Conservation (phyloP, 2,113 vertebrate genomes). For the Pseudorasbora parva region DNA sequence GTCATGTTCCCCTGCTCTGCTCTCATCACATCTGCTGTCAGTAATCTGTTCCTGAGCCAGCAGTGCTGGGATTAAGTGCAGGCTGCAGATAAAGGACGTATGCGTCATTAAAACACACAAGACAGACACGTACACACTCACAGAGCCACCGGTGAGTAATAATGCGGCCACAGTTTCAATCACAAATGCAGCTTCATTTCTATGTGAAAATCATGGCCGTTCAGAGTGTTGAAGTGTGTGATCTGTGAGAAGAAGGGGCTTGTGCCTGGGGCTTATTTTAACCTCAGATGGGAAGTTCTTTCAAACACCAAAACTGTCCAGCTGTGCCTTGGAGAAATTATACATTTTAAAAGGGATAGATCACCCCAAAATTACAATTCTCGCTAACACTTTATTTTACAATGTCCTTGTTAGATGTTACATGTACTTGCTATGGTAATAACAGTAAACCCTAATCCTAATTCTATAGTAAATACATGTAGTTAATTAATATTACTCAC, state of each 20-base stretch:
- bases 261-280: conserved; percentile 39
- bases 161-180: conserved; percentile 4
- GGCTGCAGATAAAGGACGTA: conserved; percentile 75
- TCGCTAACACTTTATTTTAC: no score
- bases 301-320: neutral
- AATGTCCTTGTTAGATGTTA: no score
- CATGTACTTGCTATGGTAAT: no score
- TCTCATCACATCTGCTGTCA: conserved; percentile 72
- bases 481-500: no score
- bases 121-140: conserved; percentile 58
- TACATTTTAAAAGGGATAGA: neutral
- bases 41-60: conserved; percentile 79
- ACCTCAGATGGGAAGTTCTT: neutral
- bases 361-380: neutral
- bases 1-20: conserved; percentile 56
- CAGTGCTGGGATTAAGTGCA: conserved; percentile 77
- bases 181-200: conserved; percentile 30
- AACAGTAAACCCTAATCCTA: no score
- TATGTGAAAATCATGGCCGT: conserved; percentile 40
- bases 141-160: conserved; percentile 50
- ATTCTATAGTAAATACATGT: no score
- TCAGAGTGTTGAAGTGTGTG: conserved; percentile 23
- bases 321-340: neutral
- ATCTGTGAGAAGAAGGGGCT: conserved; percentile 26
- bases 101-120: conserved; percentile 75